Evolutionary conservation across 2,113 vertebrate genomes (phyloP).

Genomic region (Ictalurus furcatus): DNA sequence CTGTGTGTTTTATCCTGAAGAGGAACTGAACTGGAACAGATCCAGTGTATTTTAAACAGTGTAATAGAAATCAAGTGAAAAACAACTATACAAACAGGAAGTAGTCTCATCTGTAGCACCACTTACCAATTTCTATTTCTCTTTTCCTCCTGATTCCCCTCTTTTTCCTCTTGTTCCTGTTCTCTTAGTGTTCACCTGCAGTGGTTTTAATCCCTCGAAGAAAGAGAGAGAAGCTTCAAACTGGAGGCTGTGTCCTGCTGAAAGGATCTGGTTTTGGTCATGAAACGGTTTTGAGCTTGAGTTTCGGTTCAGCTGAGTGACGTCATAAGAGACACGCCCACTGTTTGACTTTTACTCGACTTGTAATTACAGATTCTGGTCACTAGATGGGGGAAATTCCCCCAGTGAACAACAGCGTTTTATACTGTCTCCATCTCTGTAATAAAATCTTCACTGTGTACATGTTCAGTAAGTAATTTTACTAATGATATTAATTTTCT

Average conservation of each 20-base stretch:
- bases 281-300: not conserved
- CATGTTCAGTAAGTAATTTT: no score
- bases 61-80: not conserved
- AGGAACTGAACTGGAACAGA: not conserved
- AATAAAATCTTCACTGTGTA: no score
- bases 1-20: not conserved
- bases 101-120: not conserved
- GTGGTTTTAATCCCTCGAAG: not conserved
- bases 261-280: not conserved
- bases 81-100: not conserved
- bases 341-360: no score
- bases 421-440: no score
- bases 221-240: not conserved
- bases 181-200: not conserved
- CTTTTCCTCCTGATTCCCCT: not conserved
- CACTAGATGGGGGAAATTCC: no score
- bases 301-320: not conserved
- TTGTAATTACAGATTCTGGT: not conserved
- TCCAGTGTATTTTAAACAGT: no score
- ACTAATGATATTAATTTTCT: no score
- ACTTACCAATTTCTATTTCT: not conserved
- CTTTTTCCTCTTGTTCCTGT: not conserved
- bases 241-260: not conserved
- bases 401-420: not conserved
- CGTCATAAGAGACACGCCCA: not conserved